These are phyloP conservation scores for Brachyistius frenatus DNA, from an alignment of 2,113 vertebrate species.

Conservation along the genomic window DNA sequence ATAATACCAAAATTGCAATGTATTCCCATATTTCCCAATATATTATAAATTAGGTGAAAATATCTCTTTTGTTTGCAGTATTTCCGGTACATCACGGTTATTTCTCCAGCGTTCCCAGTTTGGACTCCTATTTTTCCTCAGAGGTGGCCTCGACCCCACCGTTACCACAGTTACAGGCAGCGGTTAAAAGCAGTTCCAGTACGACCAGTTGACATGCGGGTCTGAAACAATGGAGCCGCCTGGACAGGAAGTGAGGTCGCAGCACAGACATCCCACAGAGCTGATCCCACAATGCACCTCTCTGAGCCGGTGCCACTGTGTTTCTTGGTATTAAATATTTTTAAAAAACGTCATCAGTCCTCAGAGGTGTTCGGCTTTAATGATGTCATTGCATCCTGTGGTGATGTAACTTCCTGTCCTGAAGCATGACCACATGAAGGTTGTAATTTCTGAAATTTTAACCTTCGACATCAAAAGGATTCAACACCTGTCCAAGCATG, in stretches of 20 bases:
- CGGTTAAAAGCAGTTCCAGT: constrained; percentile 3
- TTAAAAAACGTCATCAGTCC: not conserved
- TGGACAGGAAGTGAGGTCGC: constrained; percentile 39
- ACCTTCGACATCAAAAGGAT: not conserved
- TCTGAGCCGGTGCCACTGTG: not conserved
- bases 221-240: constrained; percentile 25
- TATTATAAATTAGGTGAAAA: too few species aligned
- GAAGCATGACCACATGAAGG: not conserved
- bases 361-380: not conserved
- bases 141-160: not conserved
- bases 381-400: not conserved
- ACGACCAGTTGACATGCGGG: constrained; percentile 3
- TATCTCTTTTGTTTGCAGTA: too few species aligned
- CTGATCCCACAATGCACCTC: constrained; percentile 16
- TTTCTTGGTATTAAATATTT: not conserved
- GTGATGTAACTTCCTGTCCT: constrained; percentile 17
- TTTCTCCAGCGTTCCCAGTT: not conserved
- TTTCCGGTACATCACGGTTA: not conserved
- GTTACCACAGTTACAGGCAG: not conserved
- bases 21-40: too few species aligned
- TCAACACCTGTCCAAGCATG: not conserved
- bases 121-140: not conserved
- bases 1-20: too few species aligned
- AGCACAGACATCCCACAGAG: constrained; percentile 12
- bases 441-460: not conserved